Evolutionary conservation across 2,113 vertebrate genomes (phyloP), one percentile per base, ranked within the genome.

Genomic region (Onychorhynchus coronatus): DNA sequence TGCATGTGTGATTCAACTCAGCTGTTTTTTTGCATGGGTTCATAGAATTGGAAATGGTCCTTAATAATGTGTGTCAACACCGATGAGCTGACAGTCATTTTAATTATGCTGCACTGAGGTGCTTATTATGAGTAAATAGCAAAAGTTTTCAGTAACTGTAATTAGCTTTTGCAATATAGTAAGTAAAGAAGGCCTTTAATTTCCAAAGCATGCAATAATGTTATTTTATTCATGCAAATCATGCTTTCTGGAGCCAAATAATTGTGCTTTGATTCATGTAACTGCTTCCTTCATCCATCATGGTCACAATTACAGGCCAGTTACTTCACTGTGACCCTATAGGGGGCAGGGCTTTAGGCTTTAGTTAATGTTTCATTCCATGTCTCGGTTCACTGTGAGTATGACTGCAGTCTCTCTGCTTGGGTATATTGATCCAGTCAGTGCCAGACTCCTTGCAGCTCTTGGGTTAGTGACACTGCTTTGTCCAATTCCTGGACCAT

Each of bases 341-440:
- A 96, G 37, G 93, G 89, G 95, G 95, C 97, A 83, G 77, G 90
- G 92, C 94, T 88, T 88, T 53, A 92, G 97, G 96, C 96, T 72
- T 77, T 95, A 88, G 97, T 96, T 97, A 93, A 87, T 93, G 77
- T 95, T 97, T 90, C 93, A 91, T 95, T 97, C 85, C 56, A 59
- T 96, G 91, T 95, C 95, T 92, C 96, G 88, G 66, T 95, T 73
- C 55, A 79, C 73, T 89, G 97, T 83, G 90, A 97, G 97, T 96
- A 97, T 97, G 97, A 93, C 97, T 98, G 94, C 96, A 96, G 97
- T 95, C 97, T 97, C 97, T 97, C 96, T 97, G 72, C 96, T 97
- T 61, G 82, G 88, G 88, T 91, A 49, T 18, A 19, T 97, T 98
- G 97, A 98, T 98, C 92, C 68, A 6, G 92, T 95, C 68, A 6